phyloP scores from a whole-genome alignment of 2,888 invertebrate species.

The Ophion ellenae region DNA sequence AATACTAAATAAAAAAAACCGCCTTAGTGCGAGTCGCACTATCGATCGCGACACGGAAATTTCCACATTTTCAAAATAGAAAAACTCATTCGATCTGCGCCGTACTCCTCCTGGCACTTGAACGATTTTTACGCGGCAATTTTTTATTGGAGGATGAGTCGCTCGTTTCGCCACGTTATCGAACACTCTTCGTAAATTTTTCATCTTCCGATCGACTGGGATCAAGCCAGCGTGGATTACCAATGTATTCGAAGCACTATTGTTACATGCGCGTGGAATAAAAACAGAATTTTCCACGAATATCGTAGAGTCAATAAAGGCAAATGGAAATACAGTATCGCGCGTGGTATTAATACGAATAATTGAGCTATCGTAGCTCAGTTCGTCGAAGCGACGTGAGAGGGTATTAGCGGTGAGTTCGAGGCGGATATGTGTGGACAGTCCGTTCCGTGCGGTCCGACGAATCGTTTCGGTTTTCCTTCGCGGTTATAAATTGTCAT shows the following conservation, averaged over 20 bases:
- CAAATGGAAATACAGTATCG: not conserved
- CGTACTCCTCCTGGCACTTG: not conserved
- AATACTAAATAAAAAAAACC: too few relatives aligned
- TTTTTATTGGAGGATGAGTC: slow-evolving; percentile 27
- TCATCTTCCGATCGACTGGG: not conserved
- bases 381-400: slow-evolving; percentile 7
- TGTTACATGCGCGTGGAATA: not conserved
- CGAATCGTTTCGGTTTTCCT: slow-evolving; percentile 13
- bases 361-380: not conserved
- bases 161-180: not conserved
- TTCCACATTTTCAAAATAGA: not conserved
- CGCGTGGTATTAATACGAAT: slow-evolving; percentile 1
- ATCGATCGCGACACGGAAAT: not conserved
- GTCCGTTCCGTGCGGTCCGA: slow-evolving; percentile 15
- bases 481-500: slow-evolving; percentile 30
- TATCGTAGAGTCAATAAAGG: not conserved
- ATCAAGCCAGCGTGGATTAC: not conserved
- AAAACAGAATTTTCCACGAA: not conserved
- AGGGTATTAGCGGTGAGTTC: slow-evolving; percentile 24
- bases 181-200: not conserved
- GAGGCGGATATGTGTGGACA: slow-evolving; percentile 1
- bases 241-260: not conserved
- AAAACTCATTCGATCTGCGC: slow-evolving; percentile 15
- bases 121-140: slow-evolving; percentile 19
- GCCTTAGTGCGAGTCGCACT: too few relatives aligned